phyloP scores from a whole-genome alignment of 2,113 vertebrate species.

The Genyomyrus donnyi region DNA sequence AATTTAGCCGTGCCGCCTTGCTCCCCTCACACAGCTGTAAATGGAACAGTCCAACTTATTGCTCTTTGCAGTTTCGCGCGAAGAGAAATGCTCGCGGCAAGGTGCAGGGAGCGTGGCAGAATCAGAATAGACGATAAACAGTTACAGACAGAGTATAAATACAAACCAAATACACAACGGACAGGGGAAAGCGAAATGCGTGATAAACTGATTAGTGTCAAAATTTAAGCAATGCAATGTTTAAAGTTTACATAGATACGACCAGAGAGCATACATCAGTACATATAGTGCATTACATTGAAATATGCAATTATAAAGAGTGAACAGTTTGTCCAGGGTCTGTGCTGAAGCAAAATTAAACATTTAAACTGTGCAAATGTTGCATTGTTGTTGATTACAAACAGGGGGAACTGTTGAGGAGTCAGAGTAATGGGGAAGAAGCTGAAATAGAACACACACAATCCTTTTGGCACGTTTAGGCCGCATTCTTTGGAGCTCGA shows the following conservation, averaged over 20 bases:
- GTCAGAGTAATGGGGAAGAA: background rate
- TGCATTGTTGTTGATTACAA: background rate
- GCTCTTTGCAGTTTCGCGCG: constrained; percentile 50
- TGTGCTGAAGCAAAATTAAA: background rate
- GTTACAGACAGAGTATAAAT: background rate
- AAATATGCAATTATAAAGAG: background rate
- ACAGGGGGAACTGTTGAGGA: background rate
- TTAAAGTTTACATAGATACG: background rate
- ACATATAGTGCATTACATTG: background rate
- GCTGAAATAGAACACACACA: background rate
- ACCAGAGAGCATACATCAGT: background rate
- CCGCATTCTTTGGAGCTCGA: background rate
- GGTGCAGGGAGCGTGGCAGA: too few relatives aligned
- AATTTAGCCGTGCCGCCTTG: accelerated
- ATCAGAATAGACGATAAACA: background rate
- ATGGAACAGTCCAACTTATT: constrained; percentile 43
- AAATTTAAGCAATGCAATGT: background rate
- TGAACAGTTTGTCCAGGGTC: background rate
- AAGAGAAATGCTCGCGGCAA: constrained; percentile 34
- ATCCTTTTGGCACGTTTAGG: background rate
- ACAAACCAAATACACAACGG: background rate
- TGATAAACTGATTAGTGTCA: background rate
- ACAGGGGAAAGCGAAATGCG: background rate
- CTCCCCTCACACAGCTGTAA: background rate
- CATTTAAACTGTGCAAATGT: background rate